phyloP scores from a whole-genome alignment of 2,888 invertebrate genomes.

The Phortica magna region DNA sequence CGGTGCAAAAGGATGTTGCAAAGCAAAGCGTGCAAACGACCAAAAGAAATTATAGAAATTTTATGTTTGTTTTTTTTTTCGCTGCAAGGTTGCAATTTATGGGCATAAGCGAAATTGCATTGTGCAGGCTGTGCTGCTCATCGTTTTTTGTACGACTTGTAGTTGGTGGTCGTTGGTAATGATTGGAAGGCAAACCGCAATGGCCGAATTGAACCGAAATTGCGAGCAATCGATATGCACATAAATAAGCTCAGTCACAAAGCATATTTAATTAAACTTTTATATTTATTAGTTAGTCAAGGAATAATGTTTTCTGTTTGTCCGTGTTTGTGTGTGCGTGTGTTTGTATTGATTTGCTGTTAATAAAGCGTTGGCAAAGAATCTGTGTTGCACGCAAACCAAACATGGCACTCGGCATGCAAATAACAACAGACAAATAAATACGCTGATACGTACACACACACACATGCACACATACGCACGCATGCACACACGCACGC shows the following conservation, averaged over 20 bases:
- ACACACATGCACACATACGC: slow-evolving; percentile 18
- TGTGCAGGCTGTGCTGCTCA: slow-evolving; percentile 37
- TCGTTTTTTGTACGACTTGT: neutral
- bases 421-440: slow-evolving; percentile 35
- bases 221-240: slow-evolving; percentile 59
- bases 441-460: neutral
- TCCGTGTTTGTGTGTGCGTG: slow-evolving; percentile 40
- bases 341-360: slow-evolving; percentile 40
- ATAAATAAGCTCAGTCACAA: slow-evolving; percentile 62
- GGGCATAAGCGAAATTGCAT: slow-evolving; percentile 68
- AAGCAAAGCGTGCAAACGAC: neutral
- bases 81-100: slow-evolving; percentile 71
- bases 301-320: slow-evolving; percentile 60
- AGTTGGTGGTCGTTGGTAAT: too few species aligned
- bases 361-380: slow-evolving; percentile 27
- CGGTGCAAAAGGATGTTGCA: neutral
- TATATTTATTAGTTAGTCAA: slow-evolving; percentile 71
- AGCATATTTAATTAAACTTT: slow-evolving; percentile 72
- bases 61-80: slow-evolving; percentile 58
- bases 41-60: slow-evolving; percentile 55
- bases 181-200: slow-evolving; percentile 30
- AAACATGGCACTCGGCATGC: slow-evolving; percentile 39
- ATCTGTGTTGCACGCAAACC: slow-evolving; percentile 37
- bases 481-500: slow-evolving; percentile 7
- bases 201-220: slow-evolving; percentile 22